Conservation (phyloP, 1,140 invertebrate species). For the Trinorchestia longiramus region DNA sequence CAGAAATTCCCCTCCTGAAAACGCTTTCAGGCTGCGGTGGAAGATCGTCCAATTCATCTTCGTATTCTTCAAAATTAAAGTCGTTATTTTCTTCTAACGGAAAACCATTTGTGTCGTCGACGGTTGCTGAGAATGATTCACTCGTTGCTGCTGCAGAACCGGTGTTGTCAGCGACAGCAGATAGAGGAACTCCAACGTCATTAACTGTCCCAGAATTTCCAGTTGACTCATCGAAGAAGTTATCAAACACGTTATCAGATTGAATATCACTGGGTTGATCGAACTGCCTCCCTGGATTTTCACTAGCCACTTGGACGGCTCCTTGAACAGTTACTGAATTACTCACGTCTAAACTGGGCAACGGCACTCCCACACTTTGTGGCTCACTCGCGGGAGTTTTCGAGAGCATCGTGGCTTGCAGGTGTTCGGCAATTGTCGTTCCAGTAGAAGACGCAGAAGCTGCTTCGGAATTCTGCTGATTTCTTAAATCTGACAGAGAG, state of each 20-base stretch:
- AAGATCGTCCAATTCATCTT: neutral
- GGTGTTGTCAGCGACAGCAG: neutral
- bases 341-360: neutral
- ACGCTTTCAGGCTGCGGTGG: slow-evolving; percentile 27
- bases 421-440: slow-evolving; percentile 4
- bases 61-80: slow-evolving; percentile 30
- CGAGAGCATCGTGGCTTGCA: neutral
- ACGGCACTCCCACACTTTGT: neutral
- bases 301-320: slow-evolving; percentile 4
- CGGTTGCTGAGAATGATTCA: neutral
- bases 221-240: neutral
- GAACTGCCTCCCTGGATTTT: neutral
- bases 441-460: neutral
- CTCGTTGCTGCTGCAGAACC: neutral
- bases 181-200: slow-evolving; percentile 5
- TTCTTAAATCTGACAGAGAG: slow-evolving; percentile 7
- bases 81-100: slow-evolving; percentile 22
- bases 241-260: neutral
- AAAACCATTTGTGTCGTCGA: slow-evolving; percentile 18
- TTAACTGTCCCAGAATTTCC: neutral
- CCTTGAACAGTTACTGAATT: neutral
- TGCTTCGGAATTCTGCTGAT: neutral
- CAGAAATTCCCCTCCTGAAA: slow-evolving; percentile 36
- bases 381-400: neutral
- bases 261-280: neutral